Conservation (phyloP, 2,797 vertebrate species). For the Perodicticus potto region DNA sequence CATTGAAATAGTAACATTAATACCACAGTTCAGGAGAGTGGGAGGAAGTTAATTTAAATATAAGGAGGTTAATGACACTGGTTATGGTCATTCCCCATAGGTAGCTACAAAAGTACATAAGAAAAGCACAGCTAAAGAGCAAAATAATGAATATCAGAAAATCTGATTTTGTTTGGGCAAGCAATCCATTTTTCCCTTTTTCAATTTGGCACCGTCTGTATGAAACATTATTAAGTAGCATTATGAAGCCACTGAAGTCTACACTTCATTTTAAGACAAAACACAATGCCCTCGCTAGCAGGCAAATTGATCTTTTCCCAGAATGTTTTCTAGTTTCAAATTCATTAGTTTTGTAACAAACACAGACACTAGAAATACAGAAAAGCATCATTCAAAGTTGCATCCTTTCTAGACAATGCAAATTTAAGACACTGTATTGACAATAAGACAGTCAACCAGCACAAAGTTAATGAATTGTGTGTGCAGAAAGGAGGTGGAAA, state of each 20-base stretch:
- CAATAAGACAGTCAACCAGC: not conserved
- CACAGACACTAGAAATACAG: not conserved
- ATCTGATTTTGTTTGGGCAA: not conserved
- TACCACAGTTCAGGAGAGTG: not conserved
- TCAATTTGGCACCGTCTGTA: not conserved
- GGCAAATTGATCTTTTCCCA: constrained; percentile 31
- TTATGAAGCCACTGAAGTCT: constrained; percentile 16
- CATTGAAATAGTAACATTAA: not conserved
- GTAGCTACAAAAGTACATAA: not conserved
- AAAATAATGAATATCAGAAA: not conserved
- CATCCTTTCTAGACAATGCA: constrained; percentile 22
- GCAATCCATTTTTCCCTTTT: constrained; percentile 51
- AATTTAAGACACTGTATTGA: not conserved
- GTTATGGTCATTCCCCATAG: not conserved
- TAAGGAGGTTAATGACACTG: not conserved
- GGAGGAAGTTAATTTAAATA: constrained; percentile 17
- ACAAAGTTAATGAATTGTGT: not conserved
- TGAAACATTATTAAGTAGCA: constrained; percentile 46
- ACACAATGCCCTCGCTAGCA: not conserved
- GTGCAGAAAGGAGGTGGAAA: not conserved
- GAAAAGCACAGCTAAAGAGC: not conserved
- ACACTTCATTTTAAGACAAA: constrained; percentile 55
- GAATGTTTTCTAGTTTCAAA: constrained; percentile 27
- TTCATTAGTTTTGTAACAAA: constrained; percentile 58
- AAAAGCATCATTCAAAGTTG: constrained; percentile 28